Evolutionary conservation across 2,113 vertebrate species (phyloP), one percentile per base, ranked within the genome.

Genomic region (Cololabis saira): DNA sequence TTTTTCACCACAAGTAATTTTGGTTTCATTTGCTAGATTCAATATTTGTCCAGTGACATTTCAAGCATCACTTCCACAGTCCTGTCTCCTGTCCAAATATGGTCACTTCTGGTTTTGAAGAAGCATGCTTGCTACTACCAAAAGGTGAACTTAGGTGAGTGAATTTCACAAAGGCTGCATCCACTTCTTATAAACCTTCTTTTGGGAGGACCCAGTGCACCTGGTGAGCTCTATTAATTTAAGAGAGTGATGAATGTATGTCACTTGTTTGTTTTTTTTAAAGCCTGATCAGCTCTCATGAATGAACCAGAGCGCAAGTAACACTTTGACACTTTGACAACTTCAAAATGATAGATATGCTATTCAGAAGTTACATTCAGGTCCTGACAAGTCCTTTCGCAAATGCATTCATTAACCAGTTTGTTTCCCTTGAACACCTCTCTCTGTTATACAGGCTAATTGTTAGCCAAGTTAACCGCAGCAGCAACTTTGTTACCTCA

Each of bases 361-460:
- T 57, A 14, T 60, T 68, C 12, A 18, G 16, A 78, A 61, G 64
- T 78, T 73, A 41, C 56, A 47, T 42, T 63, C 62, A 66, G 12
- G 37, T 56, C 64, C 63, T 74, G 61, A 44, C 81, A 75, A 83
- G 49, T 82, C 71, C 80, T 75, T 77, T 78, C 85, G 80, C 69
- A 67, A 81, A 74, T 67, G 84, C 90, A 95, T 88, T 97, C 86
- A 97, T 96, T 98, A 97, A 97, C 94, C 90, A 91, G 85, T 93
- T 87, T 88, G 90, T 93, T 90, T 95, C 88, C 90, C 93, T 92
- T 94, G 93, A 94, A 95, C 91, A 95, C 94, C 91, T 91, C 90
- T 81, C 85, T 71, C 89, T 68, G 75, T 93, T 95, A 94, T 91
- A 54, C 87, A 87, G 89, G 92, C 90, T 93, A 93, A 94, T 94